These are phyloP conservation scores for Spea bombifrons DNA, from an alignment of 2,113 vertebrate species.

Conservation along the genomic window DNA sequence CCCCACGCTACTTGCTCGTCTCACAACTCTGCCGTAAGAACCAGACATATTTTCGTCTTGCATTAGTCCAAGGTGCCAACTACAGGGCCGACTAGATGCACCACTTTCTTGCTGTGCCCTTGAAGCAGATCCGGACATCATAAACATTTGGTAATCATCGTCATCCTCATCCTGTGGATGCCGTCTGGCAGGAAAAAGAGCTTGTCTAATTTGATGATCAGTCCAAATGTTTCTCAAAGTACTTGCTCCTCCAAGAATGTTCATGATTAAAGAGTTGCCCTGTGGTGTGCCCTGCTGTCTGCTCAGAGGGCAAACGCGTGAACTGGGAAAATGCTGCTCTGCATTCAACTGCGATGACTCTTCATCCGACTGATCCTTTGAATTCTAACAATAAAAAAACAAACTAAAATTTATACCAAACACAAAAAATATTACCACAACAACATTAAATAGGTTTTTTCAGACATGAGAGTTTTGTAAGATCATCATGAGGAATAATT, in stretches of 20 bases:
- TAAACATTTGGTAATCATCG: constrained; percentile 93
- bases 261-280: constrained; percentile 63
- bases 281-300: constrained; percentile 65
- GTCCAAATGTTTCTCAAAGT: constrained; percentile 86
- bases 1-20: constrained; percentile 88
- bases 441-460: not conserved
- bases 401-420: not conserved
- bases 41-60: constrained; percentile 62
- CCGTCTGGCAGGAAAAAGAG: constrained; percentile 83
- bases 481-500: no score
- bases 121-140: constrained; percentile 71
- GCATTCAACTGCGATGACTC: constrained; percentile 67
- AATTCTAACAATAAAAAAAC: constrained; percentile 65
- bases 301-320: constrained; percentile 48
- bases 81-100: constrained; percentile 79
- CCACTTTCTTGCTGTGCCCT: constrained; percentile 55
- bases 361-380: constrained; percentile 76
- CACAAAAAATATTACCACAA: not conserved
- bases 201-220: constrained; percentile 83
- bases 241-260: constrained; percentile 66
- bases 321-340: constrained; percentile 57
- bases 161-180: constrained; percentile 81
- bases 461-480: no score
- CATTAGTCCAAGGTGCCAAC: constrained; percentile 83
- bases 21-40: constrained; percentile 69